phyloP scores from a whole-genome alignment of 2,797 vertebrate genomes.

The Epinephelus awoara region DNA sequence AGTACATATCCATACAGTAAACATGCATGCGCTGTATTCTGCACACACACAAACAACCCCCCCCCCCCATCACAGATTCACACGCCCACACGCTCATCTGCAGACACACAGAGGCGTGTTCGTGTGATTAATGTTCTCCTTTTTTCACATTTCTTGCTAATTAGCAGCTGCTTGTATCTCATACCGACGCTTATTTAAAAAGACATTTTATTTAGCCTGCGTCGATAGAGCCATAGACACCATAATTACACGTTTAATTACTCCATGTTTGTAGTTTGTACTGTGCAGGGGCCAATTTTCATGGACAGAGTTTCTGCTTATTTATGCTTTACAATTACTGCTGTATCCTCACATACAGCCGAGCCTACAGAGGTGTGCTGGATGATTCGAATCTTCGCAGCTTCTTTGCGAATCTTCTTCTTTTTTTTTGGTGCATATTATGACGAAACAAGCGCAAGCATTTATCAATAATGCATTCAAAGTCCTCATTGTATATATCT shows the following conservation, averaged over 20 bases:
- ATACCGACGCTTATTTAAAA: conserved; percentile 45
- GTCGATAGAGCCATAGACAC: conserved; percentile 40
- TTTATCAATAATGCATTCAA: not conserved
- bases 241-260: conserved; percentile 65
- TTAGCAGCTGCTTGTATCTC: conserved; percentile 64
- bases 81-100: conserved; percentile 59
- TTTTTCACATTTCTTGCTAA: conserved; percentile 63
- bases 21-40: too few relatives aligned
- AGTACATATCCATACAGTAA: conserved; percentile 13
- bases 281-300: conserved; percentile 53
- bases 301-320: conserved; percentile 33
- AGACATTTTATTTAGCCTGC: conserved; percentile 44
- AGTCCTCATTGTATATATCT: not conserved
- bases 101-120: conserved; percentile 69
- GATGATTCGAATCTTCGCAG: not conserved
- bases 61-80: conserved; percentile 12
- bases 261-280: conserved; percentile 41
- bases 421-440: not conserved
- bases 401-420: not conserved
- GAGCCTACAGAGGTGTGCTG: not conserved
- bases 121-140: conserved; percentile 67
- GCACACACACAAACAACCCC: too few relatives aligned
- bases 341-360: too few relatives aligned
- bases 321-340: conserved; percentile 41
- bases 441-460: not conserved